A percentile compares a stretch with the other conserved stretches of the same genome.
Evolutionary conservation across 1,140 invertebrate species (phyloP).

Genomic region (Aricia agestis): DNA sequence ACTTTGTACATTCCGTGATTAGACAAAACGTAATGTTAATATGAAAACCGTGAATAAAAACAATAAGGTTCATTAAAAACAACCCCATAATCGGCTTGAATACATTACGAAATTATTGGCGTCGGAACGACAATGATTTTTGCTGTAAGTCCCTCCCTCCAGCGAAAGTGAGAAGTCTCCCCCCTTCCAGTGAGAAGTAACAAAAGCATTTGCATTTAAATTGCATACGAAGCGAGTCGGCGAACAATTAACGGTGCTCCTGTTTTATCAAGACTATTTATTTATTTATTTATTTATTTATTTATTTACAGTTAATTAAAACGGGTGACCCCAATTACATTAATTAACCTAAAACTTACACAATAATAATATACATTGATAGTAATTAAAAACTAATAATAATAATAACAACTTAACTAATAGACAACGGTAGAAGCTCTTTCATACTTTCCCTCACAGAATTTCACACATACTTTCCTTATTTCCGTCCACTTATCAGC

Average conservation of each 20-base stretch:
- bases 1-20: background rate
- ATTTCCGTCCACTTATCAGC: no score
- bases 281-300: no score
- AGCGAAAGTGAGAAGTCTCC: slow-evolving; percentile 8
- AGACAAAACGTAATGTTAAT: background rate
- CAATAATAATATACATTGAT: no score
- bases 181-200: slow-evolving; percentile 19
- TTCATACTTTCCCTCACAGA: no score
- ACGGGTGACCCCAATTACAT: no score
- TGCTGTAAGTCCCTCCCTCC: background rate
- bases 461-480: no score
- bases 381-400: no score
- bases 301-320: no score
- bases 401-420: no score
- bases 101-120: background rate
- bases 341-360: no score
- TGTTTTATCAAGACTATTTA: slow-evolving; percentile 51
- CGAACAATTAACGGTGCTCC: slow-evolving; percentile 48
- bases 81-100: slow-evolving; percentile 6
- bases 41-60: background rate
- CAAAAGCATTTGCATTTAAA: slow-evolving; percentile 57
- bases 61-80: slow-evolving; percentile 2
- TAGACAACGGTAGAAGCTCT: no score
- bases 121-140: background rate
- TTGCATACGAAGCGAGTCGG: slow-evolving; percentile 49